Evolutionary conservation across 1,140 invertebrate species (phyloP), one percentile per base, ranked within the genome.

Genomic region (Bilobella aurantiaca): DNA sequence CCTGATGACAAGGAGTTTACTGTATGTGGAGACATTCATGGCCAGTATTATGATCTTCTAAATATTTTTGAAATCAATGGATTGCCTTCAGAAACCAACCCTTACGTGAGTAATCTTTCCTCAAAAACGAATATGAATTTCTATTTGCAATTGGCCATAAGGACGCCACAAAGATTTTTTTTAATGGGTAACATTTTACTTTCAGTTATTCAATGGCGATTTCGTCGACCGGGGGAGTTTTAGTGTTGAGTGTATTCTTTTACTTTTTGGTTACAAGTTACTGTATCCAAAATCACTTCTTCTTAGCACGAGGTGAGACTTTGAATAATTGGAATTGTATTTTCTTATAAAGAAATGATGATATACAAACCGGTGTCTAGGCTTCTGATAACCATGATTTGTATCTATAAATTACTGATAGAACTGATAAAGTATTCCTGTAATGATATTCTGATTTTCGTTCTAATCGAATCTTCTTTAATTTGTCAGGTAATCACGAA

Each of bases 181-280:
- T 69, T 42, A 34, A n/a, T 63, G 59, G 18, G 66, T 23, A 8
- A 27, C 31, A 27, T 5, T 64, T 67, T 76, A 66, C 70, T 76
- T 77, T 71, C 72, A 89, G 86, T 81, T 97, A 71, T 98, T 98
- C 78, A 98, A 97, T 81, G 95, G 95, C 69, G 97, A 99, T 80
- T 99, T 99, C 81, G 96, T 99, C 47, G 97, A 99, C 78, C 82
- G 97, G 81, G 97, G 97, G 14, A 97, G 94, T 0, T 99, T 99
- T 79, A 98, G 94, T 23, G 95, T 99, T 28, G 97, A 99, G 79
- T 98, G 96, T 78, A 99, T 99, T 76, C 95, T 99, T 76, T 92
- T 89, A 25, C 80, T 99, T 49, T 96, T 99, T 79, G 92, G 93
- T 69, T 99, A 94, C 78, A 99, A 99, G 78, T 80, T 99, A 59